phyloP scores from a whole-genome alignment of 1,140 invertebrate species.

The Caenorhabditis brenneri region DNA sequence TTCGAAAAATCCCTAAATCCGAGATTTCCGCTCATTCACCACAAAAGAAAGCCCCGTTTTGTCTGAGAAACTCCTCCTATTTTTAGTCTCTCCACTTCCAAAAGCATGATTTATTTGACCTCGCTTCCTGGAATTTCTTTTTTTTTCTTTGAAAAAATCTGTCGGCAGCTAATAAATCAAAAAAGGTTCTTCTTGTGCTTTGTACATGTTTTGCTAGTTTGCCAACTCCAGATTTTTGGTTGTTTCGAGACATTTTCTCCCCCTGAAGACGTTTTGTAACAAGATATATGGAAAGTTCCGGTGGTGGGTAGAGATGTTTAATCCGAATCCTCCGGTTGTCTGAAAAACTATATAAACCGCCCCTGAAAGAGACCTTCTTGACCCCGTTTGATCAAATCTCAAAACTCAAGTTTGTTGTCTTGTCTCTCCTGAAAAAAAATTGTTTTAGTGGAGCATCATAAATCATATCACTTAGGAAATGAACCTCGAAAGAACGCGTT shows the following conservation, averaged over 20 bases:
- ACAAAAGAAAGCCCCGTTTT: too few relatives aligned
- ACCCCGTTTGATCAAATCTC: background rate
- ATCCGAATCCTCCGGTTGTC: too few relatives aligned
- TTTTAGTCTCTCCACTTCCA: background rate
- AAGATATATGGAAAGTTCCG: too few relatives aligned
- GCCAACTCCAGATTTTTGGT: background rate
- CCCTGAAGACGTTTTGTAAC: too few relatives aligned
- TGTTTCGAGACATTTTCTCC: too few relatives aligned
- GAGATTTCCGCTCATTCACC: too few relatives aligned
- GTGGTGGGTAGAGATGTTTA: too few relatives aligned
- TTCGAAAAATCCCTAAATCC: too few relatives aligned
- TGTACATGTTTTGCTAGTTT: too few relatives aligned
- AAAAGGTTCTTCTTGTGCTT: background rate
- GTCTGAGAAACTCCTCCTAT: background rate
- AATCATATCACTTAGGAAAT: background rate
- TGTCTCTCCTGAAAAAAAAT: background rate
- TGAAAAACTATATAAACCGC: too few relatives aligned
- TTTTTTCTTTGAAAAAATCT: background rate
- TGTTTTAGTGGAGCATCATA: background rate
- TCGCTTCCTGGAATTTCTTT: background rate
- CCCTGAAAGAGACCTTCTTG: background rate
- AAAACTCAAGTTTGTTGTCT: background rate
- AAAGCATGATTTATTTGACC: too few relatives aligned
- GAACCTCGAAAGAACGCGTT: background rate
- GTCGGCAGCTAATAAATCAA: conserved; percentile 5